phyloP scores from a whole-genome alignment of 2,113 vertebrate species.

The Cephalopterus ornatus region DNA sequence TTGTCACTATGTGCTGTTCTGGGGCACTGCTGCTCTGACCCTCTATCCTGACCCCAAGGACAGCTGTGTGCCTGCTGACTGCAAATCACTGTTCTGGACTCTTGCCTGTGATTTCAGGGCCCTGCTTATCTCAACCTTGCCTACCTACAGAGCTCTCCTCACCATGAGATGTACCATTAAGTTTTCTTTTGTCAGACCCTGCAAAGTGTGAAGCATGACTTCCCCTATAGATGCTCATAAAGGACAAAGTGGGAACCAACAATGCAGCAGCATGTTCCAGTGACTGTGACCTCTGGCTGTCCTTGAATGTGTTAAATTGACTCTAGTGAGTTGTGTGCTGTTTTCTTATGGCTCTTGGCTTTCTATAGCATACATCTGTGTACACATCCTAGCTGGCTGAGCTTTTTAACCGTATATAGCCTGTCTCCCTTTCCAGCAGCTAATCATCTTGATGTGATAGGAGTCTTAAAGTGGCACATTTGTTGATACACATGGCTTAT shows the following conservation, averaged over 20 bases:
- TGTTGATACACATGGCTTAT: not conserved
- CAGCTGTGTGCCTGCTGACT: not conserved
- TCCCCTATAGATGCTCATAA: not conserved
- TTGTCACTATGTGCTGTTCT: not conserved
- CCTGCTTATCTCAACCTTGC: not conserved
- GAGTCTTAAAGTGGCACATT: not conserved
- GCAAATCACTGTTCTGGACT: not conserved
- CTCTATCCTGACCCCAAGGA: not conserved
- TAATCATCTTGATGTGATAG: not conserved
- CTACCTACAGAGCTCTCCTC: not conserved
- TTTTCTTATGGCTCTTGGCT: not conserved
- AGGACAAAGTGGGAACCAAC: not conserved
- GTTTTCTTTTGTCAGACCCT: not conserved
- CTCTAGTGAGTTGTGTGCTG: not conserved
- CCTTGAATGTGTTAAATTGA: not conserved
- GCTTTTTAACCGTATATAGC: not conserved
- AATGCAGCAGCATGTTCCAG: fast-evolving
- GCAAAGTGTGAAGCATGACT: not conserved
- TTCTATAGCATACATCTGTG: not conserved
- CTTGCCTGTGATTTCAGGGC: not conserved
- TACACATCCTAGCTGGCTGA: not conserved
- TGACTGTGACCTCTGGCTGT: not conserved
- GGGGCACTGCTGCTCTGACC: not conserved
- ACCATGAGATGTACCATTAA: fast-evolving
- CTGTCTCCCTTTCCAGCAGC: not conserved